These are phyloP conservation scores for Seladonia tumulorum DNA, from an alignment of 2,888 invertebrate species.

Conservation along the genomic window DNA sequence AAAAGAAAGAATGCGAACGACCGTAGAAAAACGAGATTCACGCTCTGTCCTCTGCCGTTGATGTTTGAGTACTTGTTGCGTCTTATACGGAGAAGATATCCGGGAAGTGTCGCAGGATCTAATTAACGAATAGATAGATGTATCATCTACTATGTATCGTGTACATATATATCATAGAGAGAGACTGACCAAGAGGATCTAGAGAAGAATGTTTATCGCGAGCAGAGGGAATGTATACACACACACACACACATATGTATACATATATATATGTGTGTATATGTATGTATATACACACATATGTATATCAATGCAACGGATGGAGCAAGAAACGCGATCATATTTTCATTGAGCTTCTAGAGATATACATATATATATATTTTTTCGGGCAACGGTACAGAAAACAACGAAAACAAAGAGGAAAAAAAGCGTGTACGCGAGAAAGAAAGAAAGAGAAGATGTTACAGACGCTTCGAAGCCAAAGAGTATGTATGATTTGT, in stretches of 20 bases:
- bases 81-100: slow-evolving; percentile 50
- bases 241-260: too few relatives aligned
- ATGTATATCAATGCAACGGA: slow-evolving; percentile 17
- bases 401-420: not conserved
- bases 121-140: slow-evolving; percentile 13
- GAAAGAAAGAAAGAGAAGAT: slow-evolving; percentile 5
- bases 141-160: not conserved
- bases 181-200: slow-evolving; percentile 57
- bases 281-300: not conserved
- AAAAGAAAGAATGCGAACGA: not conserved
- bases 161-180: slow-evolving; percentile 21
- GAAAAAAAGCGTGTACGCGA: not conserved
- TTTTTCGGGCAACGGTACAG: slow-evolving; percentile 37
- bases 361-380: slow-evolving; percentile 21
- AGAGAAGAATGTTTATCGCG: slow-evolving; percentile 19
- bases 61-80: slow-evolving; percentile 37
- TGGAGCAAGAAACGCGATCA: slow-evolving; percentile 33
- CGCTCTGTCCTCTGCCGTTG: slow-evolving; percentile 35
- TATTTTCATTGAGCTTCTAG: slow-evolving; percentile 63
- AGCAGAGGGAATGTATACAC: not conserved
- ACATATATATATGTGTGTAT: not conserved
- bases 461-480: slow-evolving; percentile 61
- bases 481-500: slow-evolving; percentile 56
- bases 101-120: slow-evolving; percentile 55
- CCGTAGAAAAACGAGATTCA: slow-evolving; percentile 13